Base-by-base conservation (phyloP, 2,797 vertebrate species). In the Syndactyla subalaris region DNA sequence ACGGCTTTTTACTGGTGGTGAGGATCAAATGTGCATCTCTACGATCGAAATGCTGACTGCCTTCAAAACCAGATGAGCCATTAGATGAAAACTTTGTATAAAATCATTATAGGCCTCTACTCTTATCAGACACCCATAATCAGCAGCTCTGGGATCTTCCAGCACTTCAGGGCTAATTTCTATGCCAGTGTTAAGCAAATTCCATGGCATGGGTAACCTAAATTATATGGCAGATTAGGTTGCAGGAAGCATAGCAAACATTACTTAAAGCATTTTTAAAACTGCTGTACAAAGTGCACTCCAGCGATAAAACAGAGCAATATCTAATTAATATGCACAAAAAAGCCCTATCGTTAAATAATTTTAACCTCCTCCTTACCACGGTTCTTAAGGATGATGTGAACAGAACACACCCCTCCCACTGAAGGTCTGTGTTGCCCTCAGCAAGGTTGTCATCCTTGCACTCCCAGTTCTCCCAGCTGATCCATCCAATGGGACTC, bases 191-290 rank as follows among this genome's bases (percentile, higher is more conserved):
- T 68, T 83, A 65, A 94, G 82, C 75, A 86, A 93, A 93, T 83
- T 93, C 87, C 54, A 16, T 52, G 76, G 66, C 87, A 90, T 11
- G 92, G 82, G 87, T 88, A 96, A 92, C 89, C 89, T 55, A 84
- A 91, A 94, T 95, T 70, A 86, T 82, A 72, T 92, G 91, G 93
- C 87, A 92, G 89, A 92, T 97, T 85, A 95, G 71, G 70, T 30
- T 45, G 67, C 76, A 68, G 79, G 62, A 92, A 95, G 92, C 88
- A 95, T 62, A 70, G 73, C 94, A 92, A 96, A 95, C 48, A 29
- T 84, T 73, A 95, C 87, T 93, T 66, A 81, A 73, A 91, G 79
- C 32, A 0, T 61, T 81, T 95, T 84, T 15, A 58, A 85, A 91
- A 84, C 66, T 23, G 66, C 82, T 63, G 43, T 27, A 81, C 84